Percentiles rank a stretch among this genome's conserved stretches.
phyloP scores from a whole-genome alignment of 2,888 invertebrate species.

The Ichneumon xanthorius region DNA sequence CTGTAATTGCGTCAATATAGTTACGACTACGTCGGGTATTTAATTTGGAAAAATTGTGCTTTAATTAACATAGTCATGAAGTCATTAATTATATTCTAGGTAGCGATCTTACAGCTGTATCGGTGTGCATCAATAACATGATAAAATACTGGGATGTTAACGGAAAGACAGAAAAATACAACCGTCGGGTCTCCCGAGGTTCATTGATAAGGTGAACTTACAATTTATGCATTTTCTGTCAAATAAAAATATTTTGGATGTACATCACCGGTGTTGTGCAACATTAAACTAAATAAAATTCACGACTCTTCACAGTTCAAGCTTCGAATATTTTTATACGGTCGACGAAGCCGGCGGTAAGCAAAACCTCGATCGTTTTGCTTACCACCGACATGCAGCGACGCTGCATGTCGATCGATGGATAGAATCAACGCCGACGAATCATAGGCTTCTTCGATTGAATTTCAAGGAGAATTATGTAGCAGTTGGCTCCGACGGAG shows the following conservation, averaged over 20 bases:
- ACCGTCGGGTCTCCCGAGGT: background rate
- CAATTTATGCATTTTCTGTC: background rate
- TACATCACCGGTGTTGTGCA: background rate
- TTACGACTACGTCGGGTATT: background rate
- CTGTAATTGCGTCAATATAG: background rate
- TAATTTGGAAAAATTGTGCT: background rate
- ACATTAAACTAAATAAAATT: too few relatives aligned
- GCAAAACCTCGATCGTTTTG: too few relatives aligned
- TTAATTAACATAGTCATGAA: too few relatives aligned
- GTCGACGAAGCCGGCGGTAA: background rate
- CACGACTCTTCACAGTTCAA: background rate
- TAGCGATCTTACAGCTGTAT: background rate
- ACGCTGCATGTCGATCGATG: background rate
- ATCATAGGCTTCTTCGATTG: background rate
- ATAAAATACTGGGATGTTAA: constrained; percentile 2
- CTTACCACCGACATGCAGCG: too few relatives aligned
- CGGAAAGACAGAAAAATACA: background rate
- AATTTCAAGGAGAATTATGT: background rate
- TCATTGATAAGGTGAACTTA: background rate
- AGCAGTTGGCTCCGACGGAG: background rate
- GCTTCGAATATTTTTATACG: background rate
- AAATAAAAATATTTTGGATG: background rate
- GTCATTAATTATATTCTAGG: background rate
- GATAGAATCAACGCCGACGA: background rate
- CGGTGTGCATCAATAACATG: background rate